phyloP scores from a whole-genome alignment of 2,113 vertebrate species.

The Emydura subglobosa region DNA sequence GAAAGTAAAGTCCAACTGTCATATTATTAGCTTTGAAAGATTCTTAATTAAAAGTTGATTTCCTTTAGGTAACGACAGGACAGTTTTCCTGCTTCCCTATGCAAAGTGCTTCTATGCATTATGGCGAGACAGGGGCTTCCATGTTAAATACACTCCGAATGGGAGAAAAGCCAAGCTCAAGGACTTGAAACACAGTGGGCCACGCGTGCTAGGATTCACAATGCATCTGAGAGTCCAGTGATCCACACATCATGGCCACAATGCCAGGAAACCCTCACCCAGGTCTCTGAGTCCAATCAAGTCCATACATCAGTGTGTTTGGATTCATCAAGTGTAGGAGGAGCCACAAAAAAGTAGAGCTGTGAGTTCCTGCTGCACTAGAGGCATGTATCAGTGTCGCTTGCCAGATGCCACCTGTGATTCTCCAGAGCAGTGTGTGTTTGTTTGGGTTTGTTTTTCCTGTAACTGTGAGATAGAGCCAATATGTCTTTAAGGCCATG shows the following conservation, averaged over 20 bases:
- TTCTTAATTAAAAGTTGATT: not conserved
- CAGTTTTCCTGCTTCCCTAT: not conserved
- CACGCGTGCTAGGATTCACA: not conserved
- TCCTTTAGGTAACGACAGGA: not conserved
- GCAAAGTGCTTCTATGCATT: not conserved
- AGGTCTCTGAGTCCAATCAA: not conserved
- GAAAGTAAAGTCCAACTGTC: not conserved
- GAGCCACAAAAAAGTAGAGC: not conserved
- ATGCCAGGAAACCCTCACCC: not conserved
- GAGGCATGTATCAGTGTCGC: fast-evolving
- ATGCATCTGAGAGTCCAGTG: not conserved
- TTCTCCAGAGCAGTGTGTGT: fast-evolving
- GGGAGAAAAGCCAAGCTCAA: not conserved
- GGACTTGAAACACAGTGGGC: not conserved
- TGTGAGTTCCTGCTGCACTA: fast-evolving
- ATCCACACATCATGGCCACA: not conserved
- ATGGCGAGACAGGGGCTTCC: not conserved
- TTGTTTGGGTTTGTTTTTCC: not conserved
- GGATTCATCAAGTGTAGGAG: not conserved
- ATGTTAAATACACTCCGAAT: too few species aligned
- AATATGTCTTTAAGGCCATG: conserved; percentile 66
- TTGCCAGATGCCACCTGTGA: fast-evolving
- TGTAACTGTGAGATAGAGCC: conserved; percentile 22
- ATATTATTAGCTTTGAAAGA: not conserved
- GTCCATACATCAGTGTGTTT: not conserved